Base-by-base conservation (phyloP, 2,888 invertebrate genomes). In the Apotomis betuletana region DNA sequence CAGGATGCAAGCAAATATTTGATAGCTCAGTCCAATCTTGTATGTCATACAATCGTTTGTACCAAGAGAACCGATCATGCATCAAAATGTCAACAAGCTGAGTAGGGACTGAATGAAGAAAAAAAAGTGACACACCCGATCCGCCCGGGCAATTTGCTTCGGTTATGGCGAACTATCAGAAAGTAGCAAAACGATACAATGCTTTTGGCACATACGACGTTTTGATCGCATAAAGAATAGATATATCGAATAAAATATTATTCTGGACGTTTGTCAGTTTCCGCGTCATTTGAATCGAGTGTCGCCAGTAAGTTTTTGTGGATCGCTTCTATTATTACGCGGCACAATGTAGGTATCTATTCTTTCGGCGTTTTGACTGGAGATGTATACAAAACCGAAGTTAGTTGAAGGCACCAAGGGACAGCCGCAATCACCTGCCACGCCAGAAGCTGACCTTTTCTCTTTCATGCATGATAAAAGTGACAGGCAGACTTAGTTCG, bases 101-200 rank as follows among this genome's bases (percentile, higher is more conserved):
- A 87, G 85, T 78, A 82, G 85, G 87, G 85, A 79, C 78, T 78
- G 79, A 80, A 80, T 78, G 74, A 75, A 77, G 76, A 82, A 84
- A 86, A 87, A 81, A 81, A 67, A 68, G 68, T 82, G 80, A 80
- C 79, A 80, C 69, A 79, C 79, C 77, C 75, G 77, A 71, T 75
- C 82, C 83, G 85, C 85, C 85, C 83, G 84, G 85, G 86, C 87
- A 87, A 89, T 89, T 88, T 87, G 88, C 85, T 86, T 75, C 83
- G 85, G 83, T 82, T 81, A 78, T 76, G 83, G 83, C 77, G 82
- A 79, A 81, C 67, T 63, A 68, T 72, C 44, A 72, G 58, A 72
- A 72, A 63, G 72, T 51, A 49, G 62, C 59, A 59, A 62, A 59
- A 58, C 12, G 27, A 67, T 59, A 72, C 13, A 54, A 57, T 58